Conservation (phyloP, 2,797 vertebrate species). For the Cygnus olor region DNA sequence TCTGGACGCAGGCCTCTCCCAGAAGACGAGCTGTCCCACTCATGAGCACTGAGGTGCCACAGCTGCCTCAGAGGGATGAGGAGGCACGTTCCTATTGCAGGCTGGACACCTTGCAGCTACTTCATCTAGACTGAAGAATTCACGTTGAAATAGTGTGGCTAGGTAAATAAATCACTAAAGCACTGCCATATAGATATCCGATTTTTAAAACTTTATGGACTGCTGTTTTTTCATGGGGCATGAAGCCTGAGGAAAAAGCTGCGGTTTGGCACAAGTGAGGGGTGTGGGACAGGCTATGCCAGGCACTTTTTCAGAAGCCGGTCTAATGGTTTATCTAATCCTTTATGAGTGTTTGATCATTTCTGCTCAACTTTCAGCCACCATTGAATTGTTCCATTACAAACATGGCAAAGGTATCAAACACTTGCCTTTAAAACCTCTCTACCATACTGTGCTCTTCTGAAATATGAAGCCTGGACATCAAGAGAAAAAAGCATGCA, state of each 20-base stretch:
- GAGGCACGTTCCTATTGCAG: rapidly evolving
- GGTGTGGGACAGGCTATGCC: not conserved
- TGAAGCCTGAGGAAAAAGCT: not conserved
- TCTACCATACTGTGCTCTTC: not conserved
- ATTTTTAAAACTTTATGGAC: rapidly evolving
- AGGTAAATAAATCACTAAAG: not conserved
- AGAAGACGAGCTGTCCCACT: rapidly evolving
- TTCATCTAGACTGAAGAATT: not conserved
- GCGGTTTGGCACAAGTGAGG: rapidly evolving
- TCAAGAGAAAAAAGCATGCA: not conserved
- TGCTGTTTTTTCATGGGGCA: rapidly evolving
- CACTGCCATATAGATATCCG: not conserved
- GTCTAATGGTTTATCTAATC: not conserved
- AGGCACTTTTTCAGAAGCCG: not conserved
- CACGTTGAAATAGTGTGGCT: rapidly evolving
- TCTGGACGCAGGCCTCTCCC: not conserved
- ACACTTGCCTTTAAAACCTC: not conserved
- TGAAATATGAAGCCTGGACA: not conserved
- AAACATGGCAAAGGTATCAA: not conserved
- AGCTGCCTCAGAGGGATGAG: not conserved
- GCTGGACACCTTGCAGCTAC: rapidly evolving
- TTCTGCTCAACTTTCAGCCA: not conserved
- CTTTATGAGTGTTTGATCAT: not conserved
- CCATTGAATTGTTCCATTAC: not conserved
- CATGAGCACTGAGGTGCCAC: rapidly evolving